Conservation (phyloP, 2,888 invertebrate species). For the Scaptomyza flava region DNA sequence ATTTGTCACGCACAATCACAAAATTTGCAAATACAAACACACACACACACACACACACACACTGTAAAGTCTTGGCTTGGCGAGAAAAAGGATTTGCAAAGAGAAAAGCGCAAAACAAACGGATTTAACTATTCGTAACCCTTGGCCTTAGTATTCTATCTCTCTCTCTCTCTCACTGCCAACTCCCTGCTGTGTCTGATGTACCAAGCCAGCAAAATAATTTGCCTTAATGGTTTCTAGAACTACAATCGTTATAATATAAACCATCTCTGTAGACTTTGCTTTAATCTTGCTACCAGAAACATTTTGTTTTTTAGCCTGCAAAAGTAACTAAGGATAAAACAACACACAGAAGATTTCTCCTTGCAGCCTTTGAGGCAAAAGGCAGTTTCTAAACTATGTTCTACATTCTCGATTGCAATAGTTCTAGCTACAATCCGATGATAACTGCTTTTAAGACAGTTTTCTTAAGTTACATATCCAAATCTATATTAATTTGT, state of each 20-base stretch:
- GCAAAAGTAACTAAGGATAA: too few species aligned
- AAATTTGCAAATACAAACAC: slow-evolving; percentile 52
- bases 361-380: too few species aligned
- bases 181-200: slow-evolving; percentile 45
- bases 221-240: slow-evolving; percentile 40
- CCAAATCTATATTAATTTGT: too few species aligned
- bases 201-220: slow-evolving; percentile 37
- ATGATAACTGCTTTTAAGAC: neutral
- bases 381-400: too few species aligned
- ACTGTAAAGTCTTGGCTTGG: slow-evolving; percentile 40
- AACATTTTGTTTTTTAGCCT: too few species aligned
- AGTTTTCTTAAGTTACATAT: too few species aligned
- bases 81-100: slow-evolving; percentile 65
- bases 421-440: neutral
- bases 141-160: slow-evolving; percentile 50
- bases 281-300: too few species aligned
- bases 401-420: neutral
- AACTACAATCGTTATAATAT: slow-evolving; percentile 6
- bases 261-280: too few species aligned
- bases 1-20: slow-evolving; percentile 77
- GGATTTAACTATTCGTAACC: slow-evolving; percentile 73
- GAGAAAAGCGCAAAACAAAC: slow-evolving; percentile 72
- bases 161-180: neutral
- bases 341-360: too few species aligned
- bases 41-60: neutral